Evolutionary conservation across 2,797 vertebrate genomes (phyloP), one percentile per base, ranked within the genome.

Genomic region (Gadopsis marmoratus): DNA sequence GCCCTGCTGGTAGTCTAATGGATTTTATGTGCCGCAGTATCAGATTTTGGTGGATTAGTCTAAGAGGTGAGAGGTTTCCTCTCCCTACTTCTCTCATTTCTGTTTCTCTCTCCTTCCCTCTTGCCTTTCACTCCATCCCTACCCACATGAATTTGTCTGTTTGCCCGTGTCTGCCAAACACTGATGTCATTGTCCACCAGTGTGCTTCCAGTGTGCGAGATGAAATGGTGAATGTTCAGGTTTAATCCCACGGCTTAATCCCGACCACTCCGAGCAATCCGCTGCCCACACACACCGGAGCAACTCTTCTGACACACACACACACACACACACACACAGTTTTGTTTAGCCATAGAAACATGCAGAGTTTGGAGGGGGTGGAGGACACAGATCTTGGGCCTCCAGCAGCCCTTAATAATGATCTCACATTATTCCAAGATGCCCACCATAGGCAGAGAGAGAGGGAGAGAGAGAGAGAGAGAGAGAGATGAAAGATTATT

Each of bases 241-340:
- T 90, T 87, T 94, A 94, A 94, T 94, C 94, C 94, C 81, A 61
- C 17, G 37, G 68, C 91, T 91, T 94, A 94, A 94, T 94, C 92
- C 90, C 26, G 12, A 76, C 89, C 88, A 88, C 86, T 92, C 84
- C 84, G n/a, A n/a, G n/a, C 89, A 91, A 92, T 91, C 91, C 61
- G 48, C 37, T 85, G 60, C 54, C 63, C 50, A 73, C 66, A 47
- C 88, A 74, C 85, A 74, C 72, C 53, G 13, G 81, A 81, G 66
- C 72, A 86, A 78, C 73, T 74, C 43, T 39, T 14, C 45, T 67
- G 35, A 59, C 31, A 63, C 26, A 71, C 61, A 31, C 47, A 58
- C 70, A 62, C 1, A 50, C 61, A 31, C 47, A 58, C 70, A 62
- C 1, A 50, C 48, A 35, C 11, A 71, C 73, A 71, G 59, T 76